Conservation (phyloP, 2,113 vertebrate genomes). For the Leiothrix lutea region DNA sequence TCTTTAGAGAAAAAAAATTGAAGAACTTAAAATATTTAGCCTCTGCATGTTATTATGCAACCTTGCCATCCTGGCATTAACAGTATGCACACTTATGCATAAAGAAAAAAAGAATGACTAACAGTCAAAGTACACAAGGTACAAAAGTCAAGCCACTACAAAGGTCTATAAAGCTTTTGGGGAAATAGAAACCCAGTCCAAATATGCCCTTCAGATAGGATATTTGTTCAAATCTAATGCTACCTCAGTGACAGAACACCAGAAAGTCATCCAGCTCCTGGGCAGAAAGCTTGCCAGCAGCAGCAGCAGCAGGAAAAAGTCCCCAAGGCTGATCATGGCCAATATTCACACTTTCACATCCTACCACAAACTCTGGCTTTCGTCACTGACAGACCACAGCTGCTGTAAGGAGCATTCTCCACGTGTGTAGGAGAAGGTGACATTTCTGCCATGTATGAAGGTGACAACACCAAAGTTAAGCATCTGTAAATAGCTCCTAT, state of each 20-base stretch:
- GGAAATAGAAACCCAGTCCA: not conserved
- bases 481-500: conserved; percentile 5
- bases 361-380: not conserved
- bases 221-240: not conserved
- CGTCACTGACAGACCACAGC: not conserved
- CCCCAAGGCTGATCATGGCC: not conserved
- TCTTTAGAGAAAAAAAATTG: not conserved
- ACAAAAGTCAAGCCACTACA: not conserved
- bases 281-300: not conserved
- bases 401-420: not conserved
- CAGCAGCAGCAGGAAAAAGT: not conserved
- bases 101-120: not conserved
- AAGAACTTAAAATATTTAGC: not conserved
- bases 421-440: not conserved
- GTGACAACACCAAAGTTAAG: not conserved
- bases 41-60: not conserved
- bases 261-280: not conserved
- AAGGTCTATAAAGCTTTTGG: not conserved
- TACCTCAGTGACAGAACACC: not conserved
- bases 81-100: not conserved
- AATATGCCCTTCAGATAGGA: not conserved
- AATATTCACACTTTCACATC: conserved; percentile 28
- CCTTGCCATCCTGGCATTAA: not conserved
- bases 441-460: not conserved
- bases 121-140: not conserved